Evolutionary conservation across 1,140 invertebrate genomes (phyloP).

Genomic region (Rhyzopertha dominica): DNA sequence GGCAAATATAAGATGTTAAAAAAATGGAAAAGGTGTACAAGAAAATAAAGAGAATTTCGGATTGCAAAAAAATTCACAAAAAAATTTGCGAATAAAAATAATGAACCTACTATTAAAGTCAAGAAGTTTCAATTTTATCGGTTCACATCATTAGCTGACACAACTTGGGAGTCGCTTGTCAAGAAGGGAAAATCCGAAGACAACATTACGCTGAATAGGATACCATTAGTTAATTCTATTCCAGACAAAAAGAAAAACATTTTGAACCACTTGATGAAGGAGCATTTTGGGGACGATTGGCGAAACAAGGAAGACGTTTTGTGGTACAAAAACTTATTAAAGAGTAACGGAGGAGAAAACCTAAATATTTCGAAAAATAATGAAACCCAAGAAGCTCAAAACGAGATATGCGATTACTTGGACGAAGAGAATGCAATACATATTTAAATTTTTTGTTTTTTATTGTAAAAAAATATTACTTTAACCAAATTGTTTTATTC

Average conservation of each 20-base stretch:
- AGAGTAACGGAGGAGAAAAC: not conserved
- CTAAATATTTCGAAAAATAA: slow-evolving; percentile 2
- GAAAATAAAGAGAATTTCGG: slow-evolving; percentile 20
- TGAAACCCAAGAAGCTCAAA: not conserved
- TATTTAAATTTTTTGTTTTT: slow-evolving; percentile 10
- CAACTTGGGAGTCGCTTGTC: slow-evolving; percentile 2
- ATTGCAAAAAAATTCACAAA: slow-evolving; percentile 18
- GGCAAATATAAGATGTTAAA: slow-evolving; percentile 23
- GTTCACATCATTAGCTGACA: slow-evolving; percentile 2
- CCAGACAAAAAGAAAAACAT: slow-evolving; percentile 16
- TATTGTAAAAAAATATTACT: no score
- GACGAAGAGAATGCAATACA: slow-evolving; percentile 8
- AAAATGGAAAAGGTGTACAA: slow-evolving; percentile 19
- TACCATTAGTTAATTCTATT: slow-evolving; percentile 5
- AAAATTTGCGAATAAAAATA: slow-evolving; percentile 15
- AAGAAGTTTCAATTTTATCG: slow-evolving; percentile 12
- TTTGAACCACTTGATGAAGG: slow-evolving; percentile 5
- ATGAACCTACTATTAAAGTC: slow-evolving; percentile 16
- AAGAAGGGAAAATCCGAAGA: slow-evolving; percentile 10
- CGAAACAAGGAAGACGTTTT: slow-evolving; percentile 1
- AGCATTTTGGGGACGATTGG: slow-evolving; percentile 15
- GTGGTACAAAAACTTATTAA: slow-evolving; percentile 12
- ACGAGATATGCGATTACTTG: slow-evolving; percentile 10
- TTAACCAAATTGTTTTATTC: slow-evolving; percentile 1
- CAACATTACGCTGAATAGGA: not conserved